Percentiles rank a stretch among this genome's conserved stretches.
phyloP scores from a whole-genome alignment of 2,888 invertebrate genomes.

The Cheilosia grossa region DNA sequence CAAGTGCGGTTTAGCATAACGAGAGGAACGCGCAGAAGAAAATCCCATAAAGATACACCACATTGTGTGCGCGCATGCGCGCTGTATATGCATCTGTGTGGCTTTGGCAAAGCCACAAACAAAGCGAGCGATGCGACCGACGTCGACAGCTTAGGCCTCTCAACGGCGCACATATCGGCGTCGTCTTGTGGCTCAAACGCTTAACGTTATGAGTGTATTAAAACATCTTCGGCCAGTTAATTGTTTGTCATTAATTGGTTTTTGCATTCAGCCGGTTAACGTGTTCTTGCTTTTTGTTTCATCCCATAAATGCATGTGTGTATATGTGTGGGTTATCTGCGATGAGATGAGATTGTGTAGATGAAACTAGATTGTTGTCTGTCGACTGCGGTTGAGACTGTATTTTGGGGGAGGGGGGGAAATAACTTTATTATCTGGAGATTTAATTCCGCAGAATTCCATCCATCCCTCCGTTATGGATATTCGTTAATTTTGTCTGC shows the following conservation, averaged over 20 bases:
- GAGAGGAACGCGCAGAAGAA: constrained; percentile 24
- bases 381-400: constrained; percentile 2
- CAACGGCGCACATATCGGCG: constrained; percentile 24
- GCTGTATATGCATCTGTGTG: constrained; percentile 26
- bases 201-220: constrained; percentile 60
- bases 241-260: constrained; percentile 72
- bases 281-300: constrained; percentile 25
- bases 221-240: constrained; percentile 67
- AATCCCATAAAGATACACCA: constrained; percentile 43
- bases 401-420: not conserved
- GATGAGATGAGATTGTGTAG: constrained; percentile 41
- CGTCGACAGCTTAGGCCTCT: not conserved
- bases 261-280: constrained; percentile 60
- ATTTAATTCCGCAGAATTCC: constrained; percentile 49
- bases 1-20: constrained; percentile 40
- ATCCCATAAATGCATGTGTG: not conserved
- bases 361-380: constrained; percentile 46
- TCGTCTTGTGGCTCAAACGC: constrained; percentile 52
- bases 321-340: constrained; percentile 11
- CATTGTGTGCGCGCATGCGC: constrained; percentile 25
- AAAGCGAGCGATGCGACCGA: constrained; percentile 19
- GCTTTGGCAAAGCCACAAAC: constrained; percentile 47
- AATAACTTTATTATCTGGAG: constrained; percentile 47
- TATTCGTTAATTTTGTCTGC: constrained; percentile 8
- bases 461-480: constrained; percentile 3